Base-by-base conservation (phyloP, 2,797 vertebrate genomes). In the Ibycter americanus region DNA sequence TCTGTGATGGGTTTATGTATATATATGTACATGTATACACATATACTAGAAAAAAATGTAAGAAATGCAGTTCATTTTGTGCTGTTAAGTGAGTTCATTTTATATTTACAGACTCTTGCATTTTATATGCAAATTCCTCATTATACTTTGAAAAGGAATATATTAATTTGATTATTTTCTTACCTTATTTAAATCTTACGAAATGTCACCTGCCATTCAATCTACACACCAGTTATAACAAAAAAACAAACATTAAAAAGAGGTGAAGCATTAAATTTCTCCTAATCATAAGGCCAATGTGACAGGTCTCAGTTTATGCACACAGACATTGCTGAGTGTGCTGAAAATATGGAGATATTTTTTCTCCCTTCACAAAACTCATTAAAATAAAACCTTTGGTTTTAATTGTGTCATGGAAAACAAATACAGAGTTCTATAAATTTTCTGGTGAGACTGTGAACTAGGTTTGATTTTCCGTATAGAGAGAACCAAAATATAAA, bases 151-250 rank as follows among this genome's bases (percentile, higher is more conserved):
- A 97, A 97, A 97, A 96, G 78, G 94, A 94, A 85, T 98, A 96
- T 97, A 98, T 97, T 98, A 97, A 98, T 98, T 98, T 97, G 95
- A 96, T 96, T 98, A 97, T 96, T 97, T 97, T 97, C 95, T 97
- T 97, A 90, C 90, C 81, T 92, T 96, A 98, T 97, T 98, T 98
- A 96, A 97, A 96, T 97, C 95, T 97, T 95, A 74, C 29, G 47
- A 98, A 98, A 98, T 98, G 97, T 98, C 98, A 98, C 94, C 98
- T 98, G 98, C 93, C 98, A 98, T 97, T 98, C 98, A 98, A 93
- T 95, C 96, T 96, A 74, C 93, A 95, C 17, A 67, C 58, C 87
- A 95, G 76, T 90, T 96, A 66, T 55, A 97, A 96, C 76, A 97
- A 97, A 98, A 96, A 89, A 97, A 91, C 90, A 97, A 98, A 93